Base-by-base conservation (phyloP, 37 sponge, comb jelly and placozoan species). In the Aplysina aerophoba region DNA sequence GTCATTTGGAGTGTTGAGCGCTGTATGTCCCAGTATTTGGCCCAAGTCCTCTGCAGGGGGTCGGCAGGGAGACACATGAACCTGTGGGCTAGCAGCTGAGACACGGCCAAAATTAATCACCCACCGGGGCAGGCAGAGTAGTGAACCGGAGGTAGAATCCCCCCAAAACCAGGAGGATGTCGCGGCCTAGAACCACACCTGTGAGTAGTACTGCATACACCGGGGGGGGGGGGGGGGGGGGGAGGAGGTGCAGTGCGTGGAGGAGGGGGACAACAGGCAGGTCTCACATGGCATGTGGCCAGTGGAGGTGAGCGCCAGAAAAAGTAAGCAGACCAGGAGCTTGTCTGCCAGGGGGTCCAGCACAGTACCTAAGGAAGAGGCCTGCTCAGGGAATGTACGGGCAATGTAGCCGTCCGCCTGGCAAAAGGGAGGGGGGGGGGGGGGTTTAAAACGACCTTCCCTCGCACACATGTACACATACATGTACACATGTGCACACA, bases 271-370 rank as follows among this genome's bases (percentile, higher is more conserved):
- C 2, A 25, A 36, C 2, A 44, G 15, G 50, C 37, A 40, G 13
- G 53, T 2, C 85, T 84, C 44, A 95, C 96, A 28, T 57, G 97
- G 97, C 30, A 97, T 35, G 19, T 95, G 81, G 1, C 84, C 84
- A 4, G 39, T 81, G 19, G 82, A 38, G 20, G 92, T 83, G 61
- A 96, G 89, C 0, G 92, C 80, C 37, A 96, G 53, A 50, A 60
- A 87, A 13, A 93, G 79, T 1, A 87, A 59, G 37, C 85, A 81
- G 55, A 91, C 61, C 39, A 96, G 88, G 28, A 87, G 83, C 50
- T 96, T 96, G 86, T 96, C 97, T 19, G 97, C 97, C 34, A 96
- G 74, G 20, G 97, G 97, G 80, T 96, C 97, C 61, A 96, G 80
- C 0, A 93, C 84, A 16, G 88, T 75, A 30, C 97, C 97, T 6